Base-by-base conservation (phyloP, 2,797 vertebrate genomes). In the Clarias pachynema region DNA sequence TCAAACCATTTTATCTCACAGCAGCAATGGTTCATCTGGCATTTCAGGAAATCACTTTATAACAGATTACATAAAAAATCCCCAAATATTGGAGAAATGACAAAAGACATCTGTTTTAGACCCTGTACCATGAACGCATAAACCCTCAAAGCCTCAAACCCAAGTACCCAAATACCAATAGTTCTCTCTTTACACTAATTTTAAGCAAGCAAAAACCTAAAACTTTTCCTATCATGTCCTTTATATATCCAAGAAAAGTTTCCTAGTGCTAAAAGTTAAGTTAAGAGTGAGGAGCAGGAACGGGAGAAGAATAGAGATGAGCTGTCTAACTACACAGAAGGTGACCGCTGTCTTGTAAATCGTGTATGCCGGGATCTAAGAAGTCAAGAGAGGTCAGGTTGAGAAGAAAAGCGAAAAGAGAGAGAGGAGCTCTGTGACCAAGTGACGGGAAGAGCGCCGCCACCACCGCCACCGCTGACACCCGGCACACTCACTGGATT, bases 401-500 rank as follows among this genome's bases (percentile, higher is more conserved):
- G 82, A 91, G 95, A 81, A 89, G 87, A 89, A 22, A 69, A 60
- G 60, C 60, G 81, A 72, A 88, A 59, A 57, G 20, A 49, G 15
- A 49, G 15, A 65, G n/a, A n/a, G 0, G 62, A 68, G 89, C 92
- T 91, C 93, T 91, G 92, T 87, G 91, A 93, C 82, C 65, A 83
- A 83, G 87, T 83, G 87, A 89, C 88, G 73, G 69, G 75, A 89
- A 88, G 69, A 90, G 89, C 93, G 91, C 92, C 91, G 91, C 88
- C 80, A 89, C 60, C 93, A 90, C 92, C 91, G 91, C 88, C 80
- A 89, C 60, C 60, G 88, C 87, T 86, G 90, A 78, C 81, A 89
- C 87, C 86, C 90, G 84, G 90, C 87, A 90, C 88, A 90, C 82
- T 81, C 85, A 89, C 90, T 91, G 89, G 90, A 93, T 93, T 91